Evolutionary conservation across 2,113 vertebrate species (phyloP).

Genomic region (Bos javanicus): DNA sequence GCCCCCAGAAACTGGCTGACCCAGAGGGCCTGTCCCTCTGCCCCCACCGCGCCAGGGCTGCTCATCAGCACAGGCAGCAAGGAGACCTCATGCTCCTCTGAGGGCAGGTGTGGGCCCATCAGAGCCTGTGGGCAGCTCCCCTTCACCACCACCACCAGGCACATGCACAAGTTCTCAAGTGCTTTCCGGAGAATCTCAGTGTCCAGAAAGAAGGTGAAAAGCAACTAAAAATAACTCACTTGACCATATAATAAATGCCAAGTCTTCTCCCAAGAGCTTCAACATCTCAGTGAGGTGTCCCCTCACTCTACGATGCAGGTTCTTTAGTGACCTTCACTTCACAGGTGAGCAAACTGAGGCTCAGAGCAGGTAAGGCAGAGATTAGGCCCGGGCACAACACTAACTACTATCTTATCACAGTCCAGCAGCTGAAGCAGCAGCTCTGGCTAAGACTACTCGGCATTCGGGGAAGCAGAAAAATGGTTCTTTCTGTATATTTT

Average conservation of each 20-base stretch:
- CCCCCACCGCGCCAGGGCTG: accelerated
- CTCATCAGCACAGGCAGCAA: background rate
- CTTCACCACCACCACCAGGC: background rate
- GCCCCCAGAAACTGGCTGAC: background rate
- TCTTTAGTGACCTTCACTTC: background rate
- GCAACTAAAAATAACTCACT: background rate
- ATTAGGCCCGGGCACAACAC: background rate
- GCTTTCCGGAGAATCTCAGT: background rate
- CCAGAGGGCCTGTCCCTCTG: background rate
- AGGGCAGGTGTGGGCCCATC: background rate
- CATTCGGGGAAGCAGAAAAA: background rate
- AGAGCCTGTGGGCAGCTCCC: background rate
- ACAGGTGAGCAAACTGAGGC: background rate
- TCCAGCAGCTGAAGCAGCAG: accelerated
- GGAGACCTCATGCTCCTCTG: background rate
- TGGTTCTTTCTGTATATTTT: background rate
- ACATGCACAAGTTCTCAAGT: background rate
- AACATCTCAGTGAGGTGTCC: background rate
- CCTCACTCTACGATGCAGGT: background rate
- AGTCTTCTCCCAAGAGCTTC: background rate
- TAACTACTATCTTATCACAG: background rate
- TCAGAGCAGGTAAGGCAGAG: background rate
- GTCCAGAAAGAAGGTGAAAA: background rate
- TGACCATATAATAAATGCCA: background rate
- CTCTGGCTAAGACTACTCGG: background rate